Conservation (phyloP, 2,888 invertebrate species). For the Rosalia funebris region DNA sequence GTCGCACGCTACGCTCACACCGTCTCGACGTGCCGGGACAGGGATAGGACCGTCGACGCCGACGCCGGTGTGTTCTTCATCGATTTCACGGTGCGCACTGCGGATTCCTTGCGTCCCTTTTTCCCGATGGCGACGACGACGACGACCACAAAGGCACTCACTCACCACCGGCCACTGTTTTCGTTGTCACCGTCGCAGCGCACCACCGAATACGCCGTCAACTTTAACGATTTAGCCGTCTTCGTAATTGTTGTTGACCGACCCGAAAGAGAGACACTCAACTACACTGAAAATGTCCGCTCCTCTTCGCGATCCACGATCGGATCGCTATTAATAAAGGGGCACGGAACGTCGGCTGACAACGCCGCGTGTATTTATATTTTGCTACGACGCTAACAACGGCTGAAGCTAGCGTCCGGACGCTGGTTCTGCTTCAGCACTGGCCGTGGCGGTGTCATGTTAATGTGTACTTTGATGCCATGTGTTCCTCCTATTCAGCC, state of each 20-base stretch:
- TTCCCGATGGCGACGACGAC: constrained; percentile 21
- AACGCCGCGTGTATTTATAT: constrained; percentile 50
- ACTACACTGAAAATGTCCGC: constrained; percentile 47
- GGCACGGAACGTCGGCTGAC: constrained; percentile 44
- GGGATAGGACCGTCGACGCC: constrained; percentile 23
- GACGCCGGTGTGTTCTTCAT: constrained; percentile 49
- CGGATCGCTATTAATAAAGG: constrained; percentile 53
- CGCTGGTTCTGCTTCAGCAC: constrained; percentile 36
- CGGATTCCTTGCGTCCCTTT: constrained; percentile 12
- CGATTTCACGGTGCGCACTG: constrained; percentile 56
- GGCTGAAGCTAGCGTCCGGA: constrained; percentile 45
- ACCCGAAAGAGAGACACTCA: too few species aligned
- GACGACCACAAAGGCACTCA: constrained; percentile 31
- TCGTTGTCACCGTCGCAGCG: constrained; percentile 25
- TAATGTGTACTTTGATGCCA: constrained; percentile 34
- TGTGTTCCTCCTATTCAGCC: constrained; percentile 35
- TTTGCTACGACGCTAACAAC: constrained; percentile 49
- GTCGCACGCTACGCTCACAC: constrained; percentile 31
- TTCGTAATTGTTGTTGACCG: too few species aligned
- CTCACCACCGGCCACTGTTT: constrained; percentile 31
- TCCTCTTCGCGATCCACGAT: constrained; percentile 33
- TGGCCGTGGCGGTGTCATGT: constrained; percentile 42
- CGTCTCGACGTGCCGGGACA: too few species aligned
- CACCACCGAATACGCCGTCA: too few species aligned
- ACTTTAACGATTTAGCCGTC: too few species aligned